Conservation (phyloP, 1,140 invertebrate species). For the Drosophila aff. region DNA sequence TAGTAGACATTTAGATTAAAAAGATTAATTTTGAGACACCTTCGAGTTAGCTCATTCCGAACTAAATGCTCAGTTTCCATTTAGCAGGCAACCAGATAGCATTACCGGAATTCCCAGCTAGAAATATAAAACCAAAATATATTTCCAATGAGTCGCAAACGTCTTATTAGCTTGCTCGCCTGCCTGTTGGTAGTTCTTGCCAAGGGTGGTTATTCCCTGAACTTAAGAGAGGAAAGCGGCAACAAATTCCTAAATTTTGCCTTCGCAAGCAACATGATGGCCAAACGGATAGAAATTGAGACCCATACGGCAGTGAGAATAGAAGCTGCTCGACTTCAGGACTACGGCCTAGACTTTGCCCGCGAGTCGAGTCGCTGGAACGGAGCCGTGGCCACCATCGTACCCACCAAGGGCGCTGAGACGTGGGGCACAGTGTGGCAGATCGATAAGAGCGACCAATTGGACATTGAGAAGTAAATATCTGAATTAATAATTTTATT, state of each 20-base stretch:
- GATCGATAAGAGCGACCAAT: constrained; percentile 57
- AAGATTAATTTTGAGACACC: too few species aligned
- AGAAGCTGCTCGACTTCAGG: constrained; percentile 35
- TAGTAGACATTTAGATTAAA: too few species aligned
- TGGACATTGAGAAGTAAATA: constrained; percentile 64
- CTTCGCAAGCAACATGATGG: constrained; percentile 67
- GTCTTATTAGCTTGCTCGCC: neutral
- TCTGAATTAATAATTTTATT: neutral
- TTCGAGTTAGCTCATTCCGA: neutral
- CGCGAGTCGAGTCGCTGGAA: constrained; percentile 41
- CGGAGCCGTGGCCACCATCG: constrained; percentile 71
- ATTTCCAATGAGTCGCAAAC: neutral
- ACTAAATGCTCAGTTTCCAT: constrained; percentile 5
- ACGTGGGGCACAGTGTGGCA: constrained; percentile 72
- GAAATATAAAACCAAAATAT: neutral
- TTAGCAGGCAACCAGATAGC: neutral
- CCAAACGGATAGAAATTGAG: constrained; percentile 60
- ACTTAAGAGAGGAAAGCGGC: too few species aligned
- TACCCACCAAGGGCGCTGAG: constrained; percentile 40
- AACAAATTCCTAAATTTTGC: constrained; percentile 76
- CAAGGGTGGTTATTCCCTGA: neutral
- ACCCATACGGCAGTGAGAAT: constrained; percentile 53
- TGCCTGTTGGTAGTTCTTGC: constrained; percentile 4
- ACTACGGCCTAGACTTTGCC: constrained; percentile 71
- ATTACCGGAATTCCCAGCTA: neutral